These are phyloP conservation scores for Macroteleia sp. DNA, from an alignment of 2,888 invertebrate genomes.

Conservation along the genomic window DNA sequence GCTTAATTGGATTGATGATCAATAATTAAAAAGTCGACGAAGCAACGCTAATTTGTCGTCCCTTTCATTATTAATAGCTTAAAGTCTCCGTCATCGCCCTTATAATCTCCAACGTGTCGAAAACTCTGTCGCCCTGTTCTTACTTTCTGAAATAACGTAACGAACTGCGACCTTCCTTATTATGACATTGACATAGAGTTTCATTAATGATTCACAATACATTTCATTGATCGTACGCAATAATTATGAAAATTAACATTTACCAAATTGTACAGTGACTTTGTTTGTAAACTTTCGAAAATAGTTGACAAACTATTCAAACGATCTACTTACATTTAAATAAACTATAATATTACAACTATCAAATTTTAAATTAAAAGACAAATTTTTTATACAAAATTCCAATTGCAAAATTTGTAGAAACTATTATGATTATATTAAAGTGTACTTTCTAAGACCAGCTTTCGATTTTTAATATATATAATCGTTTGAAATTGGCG, in stretches of 20 bases:
- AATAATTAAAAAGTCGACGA: constrained; percentile 12
- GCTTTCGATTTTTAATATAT: too few relatives aligned
- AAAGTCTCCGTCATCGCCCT: constrained; percentile 30
- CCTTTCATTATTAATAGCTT: constrained; percentile 26
- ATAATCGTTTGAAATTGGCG: too few relatives aligned
- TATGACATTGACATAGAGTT: constrained; percentile 53
- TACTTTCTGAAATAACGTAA: constrained; percentile 6
- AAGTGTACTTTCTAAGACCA: too few relatives aligned
- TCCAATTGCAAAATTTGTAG: too few relatives aligned
- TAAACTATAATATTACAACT: too few relatives aligned
- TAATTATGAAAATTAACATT: constrained; percentile 43
- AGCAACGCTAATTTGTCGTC: constrained; percentile 26
- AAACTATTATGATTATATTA: too few relatives aligned
- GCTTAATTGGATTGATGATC: constrained; percentile 5
- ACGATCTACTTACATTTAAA: too few relatives aligned
- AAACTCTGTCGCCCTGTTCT: constrained; percentile 16
- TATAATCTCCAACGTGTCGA: constrained; percentile 19
- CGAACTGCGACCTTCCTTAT: constrained; percentile 31
- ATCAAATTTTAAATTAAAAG: too few relatives aligned
- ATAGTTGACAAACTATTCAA: too few relatives aligned
- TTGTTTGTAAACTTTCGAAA: too few relatives aligned
- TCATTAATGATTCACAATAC: constrained; percentile 41
- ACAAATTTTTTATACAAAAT: too few relatives aligned
- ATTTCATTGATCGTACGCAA: constrained; percentile 39
- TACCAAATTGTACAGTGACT: constrained; percentile 38